Conservation (phyloP, 2,113 vertebrate species). For the Dryoscopus gambensis region DNA sequence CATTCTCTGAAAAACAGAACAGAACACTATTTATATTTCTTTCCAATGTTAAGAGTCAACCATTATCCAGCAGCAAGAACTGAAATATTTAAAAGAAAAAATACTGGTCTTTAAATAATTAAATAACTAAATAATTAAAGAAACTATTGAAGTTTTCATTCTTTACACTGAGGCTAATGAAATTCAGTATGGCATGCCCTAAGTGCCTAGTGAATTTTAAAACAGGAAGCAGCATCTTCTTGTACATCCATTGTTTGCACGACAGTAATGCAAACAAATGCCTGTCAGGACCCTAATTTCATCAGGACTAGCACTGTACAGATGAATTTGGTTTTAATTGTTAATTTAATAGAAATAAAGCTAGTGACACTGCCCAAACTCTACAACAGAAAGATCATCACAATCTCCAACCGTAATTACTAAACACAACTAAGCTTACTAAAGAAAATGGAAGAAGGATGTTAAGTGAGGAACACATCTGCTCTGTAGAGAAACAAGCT, state of each 20-base stretch:
- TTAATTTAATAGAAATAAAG: background rate
- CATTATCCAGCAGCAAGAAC: background rate
- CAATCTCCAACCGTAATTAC: background rate
- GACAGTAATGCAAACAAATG: background rate
- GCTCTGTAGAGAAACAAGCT: background rate
- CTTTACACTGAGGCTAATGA: background rate
- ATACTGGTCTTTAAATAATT: background rate
- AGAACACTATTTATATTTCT: background rate
- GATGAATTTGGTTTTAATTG: background rate
- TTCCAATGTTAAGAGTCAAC: background rate
- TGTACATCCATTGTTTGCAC: background rate
- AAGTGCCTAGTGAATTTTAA: background rate
- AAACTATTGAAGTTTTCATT: background rate
- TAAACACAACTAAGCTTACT: background rate
- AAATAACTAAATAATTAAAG: background rate
- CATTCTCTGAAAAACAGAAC: constrained; percentile 86
- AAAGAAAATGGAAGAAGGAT: background rate
- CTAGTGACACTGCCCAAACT: background rate
- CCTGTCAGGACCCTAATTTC: background rate
- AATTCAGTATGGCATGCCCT: background rate
- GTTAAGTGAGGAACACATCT: background rate
- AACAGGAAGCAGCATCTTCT: background rate
- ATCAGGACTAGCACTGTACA: background rate
- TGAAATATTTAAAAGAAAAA: background rate
- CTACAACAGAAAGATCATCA: background rate